These are phyloP conservation scores for Burhinus bistriatus DNA, from an alignment of 2,113 vertebrate genomes.

Conservation along the genomic window DNA sequence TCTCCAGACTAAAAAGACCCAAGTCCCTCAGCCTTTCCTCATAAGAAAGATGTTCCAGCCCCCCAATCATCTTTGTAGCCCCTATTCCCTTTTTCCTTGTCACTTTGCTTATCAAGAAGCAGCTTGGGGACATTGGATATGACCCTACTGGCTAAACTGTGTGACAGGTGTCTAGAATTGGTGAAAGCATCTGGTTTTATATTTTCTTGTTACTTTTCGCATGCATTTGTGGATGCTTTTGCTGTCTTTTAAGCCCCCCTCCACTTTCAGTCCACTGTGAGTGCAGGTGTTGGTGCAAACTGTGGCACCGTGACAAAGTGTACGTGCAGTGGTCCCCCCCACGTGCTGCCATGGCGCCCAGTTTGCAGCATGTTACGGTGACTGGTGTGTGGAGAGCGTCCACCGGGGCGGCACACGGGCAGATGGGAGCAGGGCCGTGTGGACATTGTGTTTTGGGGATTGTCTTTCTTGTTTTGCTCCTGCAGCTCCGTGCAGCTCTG, in stretches of 20 bases:
- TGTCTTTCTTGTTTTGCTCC: background rate
- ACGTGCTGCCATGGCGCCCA: background rate
- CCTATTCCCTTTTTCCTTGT: background rate
- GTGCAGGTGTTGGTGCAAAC: background rate
- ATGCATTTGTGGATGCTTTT: background rate
- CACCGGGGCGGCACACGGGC: accelerated
- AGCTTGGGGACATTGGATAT: background rate
- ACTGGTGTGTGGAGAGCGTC: background rate
- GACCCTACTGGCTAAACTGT: background rate
- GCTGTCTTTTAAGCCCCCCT: background rate
- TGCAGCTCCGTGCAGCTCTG: background rate
- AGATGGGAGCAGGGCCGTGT: background rate
- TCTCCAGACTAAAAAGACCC: too few relatives aligned
- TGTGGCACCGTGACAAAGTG: background rate
- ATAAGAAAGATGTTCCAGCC: too few relatives aligned
- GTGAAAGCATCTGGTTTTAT: background rate
- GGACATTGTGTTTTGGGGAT: background rate
- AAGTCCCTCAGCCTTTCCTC: too few relatives aligned
- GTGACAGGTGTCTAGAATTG: background rate
- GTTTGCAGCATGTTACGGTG: accelerated
- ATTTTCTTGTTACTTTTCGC: background rate
- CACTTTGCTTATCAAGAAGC: background rate
- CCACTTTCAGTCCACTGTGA: background rate
- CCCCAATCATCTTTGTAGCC: too few relatives aligned
- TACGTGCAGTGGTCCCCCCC: background rate